Evolutionary conservation across 2,888 invertebrate genomes (phyloP).

Genomic region (Geotrupes spiniger): DNA sequence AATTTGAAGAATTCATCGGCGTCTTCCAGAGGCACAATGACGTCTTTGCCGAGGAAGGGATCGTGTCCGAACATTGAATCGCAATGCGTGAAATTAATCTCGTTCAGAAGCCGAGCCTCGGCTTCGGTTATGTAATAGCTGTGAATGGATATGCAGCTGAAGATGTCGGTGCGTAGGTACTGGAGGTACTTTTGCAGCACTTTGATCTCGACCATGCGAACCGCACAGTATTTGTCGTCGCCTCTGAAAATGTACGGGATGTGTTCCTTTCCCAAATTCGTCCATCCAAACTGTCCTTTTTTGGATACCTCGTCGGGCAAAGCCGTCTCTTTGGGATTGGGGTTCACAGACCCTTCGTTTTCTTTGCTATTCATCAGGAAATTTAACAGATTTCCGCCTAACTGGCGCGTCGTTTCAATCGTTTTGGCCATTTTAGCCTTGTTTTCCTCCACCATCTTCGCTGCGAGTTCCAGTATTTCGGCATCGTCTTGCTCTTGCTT

Average conservation of each 20-base stretch:
- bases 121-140: slow-evolving; percentile 91
- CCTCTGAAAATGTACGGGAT: slow-evolving; percentile 87
- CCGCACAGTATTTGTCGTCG: slow-evolving; percentile 86
- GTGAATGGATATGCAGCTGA: slow-evolving; percentile 86
- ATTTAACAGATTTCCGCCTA: slow-evolving; percentile 31
- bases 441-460: slow-evolving; percentile 82
- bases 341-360: slow-evolving; percentile 4
- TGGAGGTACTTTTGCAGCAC: slow-evolving; percentile 85
- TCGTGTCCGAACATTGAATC: slow-evolving; percentile 87
- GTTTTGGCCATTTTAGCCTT: slow-evolving; percentile 56
- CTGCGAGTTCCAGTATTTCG: slow-evolving; percentile 82
- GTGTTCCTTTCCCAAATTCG: slow-evolving; percentile 77
- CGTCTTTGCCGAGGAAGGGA: slow-evolving; percentile 81
- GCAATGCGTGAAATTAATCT: slow-evolving; percentile 90
- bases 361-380: slow-evolving; percentile 27
- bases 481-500: slow-evolving; percentile 81
- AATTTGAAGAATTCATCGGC: slow-evolving; percentile 89
- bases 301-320: slow-evolving; percentile 69
- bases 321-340: slow-evolving; percentile 30
- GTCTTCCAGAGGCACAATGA: slow-evolving; percentile 84
- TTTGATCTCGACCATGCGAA: slow-evolving; percentile 90
- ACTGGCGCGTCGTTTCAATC: slow-evolving; percentile 27
- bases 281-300: slow-evolving; percentile 88
- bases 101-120: slow-evolving; percentile 85
- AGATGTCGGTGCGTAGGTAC: slow-evolving; percentile 84